These are phyloP conservation scores for Drosophila albomicans DNA, from an alignment of 1,140 invertebrate genomes.

Conservation along the genomic window DNA sequence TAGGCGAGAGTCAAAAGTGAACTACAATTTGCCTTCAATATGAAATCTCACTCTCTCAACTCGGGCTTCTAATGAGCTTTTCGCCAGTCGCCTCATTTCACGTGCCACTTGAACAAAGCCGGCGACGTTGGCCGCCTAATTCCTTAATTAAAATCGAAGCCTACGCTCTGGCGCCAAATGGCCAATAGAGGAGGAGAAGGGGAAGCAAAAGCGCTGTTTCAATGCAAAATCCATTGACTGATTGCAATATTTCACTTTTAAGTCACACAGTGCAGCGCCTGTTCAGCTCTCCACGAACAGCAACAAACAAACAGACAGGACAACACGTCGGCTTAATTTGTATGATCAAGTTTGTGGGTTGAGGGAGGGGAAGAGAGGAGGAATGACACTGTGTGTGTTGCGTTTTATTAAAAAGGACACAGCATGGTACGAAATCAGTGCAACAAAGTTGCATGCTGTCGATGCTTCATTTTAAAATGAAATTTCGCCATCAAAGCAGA, in stretches of 20 bases:
- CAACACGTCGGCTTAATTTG: conserved; percentile 78
- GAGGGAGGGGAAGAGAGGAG: conserved; percentile 14
- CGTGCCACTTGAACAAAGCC: conserved; percentile 52
- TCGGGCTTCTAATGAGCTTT: conserved; percentile 67
- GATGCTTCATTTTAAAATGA: conserved; percentile 68
- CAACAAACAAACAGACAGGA: conserved; percentile 56
- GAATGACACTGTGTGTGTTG: not conserved
- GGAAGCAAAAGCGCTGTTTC: not conserved
- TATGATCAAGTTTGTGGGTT: conserved; percentile 60
- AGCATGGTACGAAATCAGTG: conserved; percentile 58
- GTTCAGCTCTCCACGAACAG: conserved; percentile 26
- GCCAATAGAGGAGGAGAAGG: not conserved
- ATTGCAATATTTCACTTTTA: conserved; percentile 83
- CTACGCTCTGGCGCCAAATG: conserved; percentile 55
- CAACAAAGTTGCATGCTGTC: conserved; percentile 65
- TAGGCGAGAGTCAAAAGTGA: conserved; percentile 2
- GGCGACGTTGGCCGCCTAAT: conserved; percentile 65
- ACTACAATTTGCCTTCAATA: not conserved
- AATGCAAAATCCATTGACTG: conserved; percentile 77
- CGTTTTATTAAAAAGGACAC: conserved; percentile 78
- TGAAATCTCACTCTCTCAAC: not conserved
- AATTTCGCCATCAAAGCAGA: conserved; percentile 58
- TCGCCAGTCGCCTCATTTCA: conserved; percentile 55
- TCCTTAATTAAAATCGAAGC: conserved; percentile 83
- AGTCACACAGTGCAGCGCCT: conserved; percentile 58